Evolutionary conservation across 2,888 invertebrate genomes (phyloP), one percentile per base, ranked within the genome.

Genomic region (Syrista parreyssii): DNA sequence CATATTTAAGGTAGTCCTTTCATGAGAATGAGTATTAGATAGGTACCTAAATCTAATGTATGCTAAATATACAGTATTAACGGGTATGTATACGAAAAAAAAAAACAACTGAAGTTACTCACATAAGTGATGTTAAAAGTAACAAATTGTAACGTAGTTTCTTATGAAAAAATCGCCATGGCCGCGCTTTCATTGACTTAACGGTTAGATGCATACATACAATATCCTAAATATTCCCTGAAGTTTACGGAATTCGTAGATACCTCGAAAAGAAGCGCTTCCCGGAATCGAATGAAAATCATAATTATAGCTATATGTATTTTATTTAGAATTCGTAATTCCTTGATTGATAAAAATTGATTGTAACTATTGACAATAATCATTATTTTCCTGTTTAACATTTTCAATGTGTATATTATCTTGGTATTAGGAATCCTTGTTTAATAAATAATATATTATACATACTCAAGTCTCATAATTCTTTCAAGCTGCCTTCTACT

Each of bases 91-190:
- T 35, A 35, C 11, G 34, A 35, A 35, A 35, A 35, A 11, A 11
- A 35, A 11, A 35, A 35, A 11, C 34, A 35, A 11, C 11, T 35
- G 9, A 11, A 11, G 34, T 35, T 35, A 35, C 34, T 11, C 34
- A 35, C 34, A 35, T 35, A 34, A 34, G 11, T 11, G 34, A 35
- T 11, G 34, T 35, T 35, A 35, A 35, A 55, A 68, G 36, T 78
- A 73, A 78, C 76, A 73, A 74, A n/a, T 78, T 76, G 79, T 75
- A 55, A 74, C 71, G 55, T 71, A 76, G 55, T 76, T 40, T 68
- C 35, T 68, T 77, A 69, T 32, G 33, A 75, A 72, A 73, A 72
- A 75, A 68, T 69, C 11, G 11, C 34, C 34, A 11, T 35, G 11
- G 34, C 11, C 75, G 40, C 40, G 34, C 32, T 33, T 35, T 15